Conservation (phyloP, 2,113 vertebrate genomes). For the Aleadryas rufinucha region DNA sequence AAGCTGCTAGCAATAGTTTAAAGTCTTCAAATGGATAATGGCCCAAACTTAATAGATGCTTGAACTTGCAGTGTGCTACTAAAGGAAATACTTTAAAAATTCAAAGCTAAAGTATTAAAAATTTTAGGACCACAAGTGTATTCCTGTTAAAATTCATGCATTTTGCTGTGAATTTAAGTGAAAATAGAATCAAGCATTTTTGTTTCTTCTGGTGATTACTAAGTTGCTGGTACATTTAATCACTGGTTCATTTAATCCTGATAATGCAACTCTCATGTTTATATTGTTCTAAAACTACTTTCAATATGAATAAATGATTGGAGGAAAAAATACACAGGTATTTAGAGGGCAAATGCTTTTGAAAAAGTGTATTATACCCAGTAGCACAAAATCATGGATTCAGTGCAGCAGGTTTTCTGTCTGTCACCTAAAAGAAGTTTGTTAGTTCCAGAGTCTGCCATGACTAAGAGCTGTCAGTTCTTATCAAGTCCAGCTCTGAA, state of each 20-base stretch:
- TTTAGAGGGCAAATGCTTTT: not conserved
- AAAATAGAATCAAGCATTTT: not conserved
- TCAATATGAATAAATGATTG: not conserved
- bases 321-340: not conserved
- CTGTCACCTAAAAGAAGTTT: not conserved
- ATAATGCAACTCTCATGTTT: not conserved
- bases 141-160: not conserved
- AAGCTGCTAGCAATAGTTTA: not conserved
- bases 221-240: not conserved
- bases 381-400: not conserved
- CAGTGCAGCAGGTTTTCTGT: not conserved
- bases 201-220: not conserved
- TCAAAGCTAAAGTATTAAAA: not conserved
- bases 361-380: not conserved
- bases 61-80: not conserved
- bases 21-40: not conserved
- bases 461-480: constrained; percentile 29
- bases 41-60: not conserved
- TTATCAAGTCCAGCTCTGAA: constrained; percentile 12
- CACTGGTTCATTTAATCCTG: not conserved
- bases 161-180: not conserved
- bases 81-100: not conserved
- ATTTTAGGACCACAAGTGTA: not conserved
- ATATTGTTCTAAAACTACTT: not conserved
- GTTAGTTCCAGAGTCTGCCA: not conserved